Conservation (phyloP, 2,797 vertebrate species). For the Pseudochaenichthys georgianus region DNA sequence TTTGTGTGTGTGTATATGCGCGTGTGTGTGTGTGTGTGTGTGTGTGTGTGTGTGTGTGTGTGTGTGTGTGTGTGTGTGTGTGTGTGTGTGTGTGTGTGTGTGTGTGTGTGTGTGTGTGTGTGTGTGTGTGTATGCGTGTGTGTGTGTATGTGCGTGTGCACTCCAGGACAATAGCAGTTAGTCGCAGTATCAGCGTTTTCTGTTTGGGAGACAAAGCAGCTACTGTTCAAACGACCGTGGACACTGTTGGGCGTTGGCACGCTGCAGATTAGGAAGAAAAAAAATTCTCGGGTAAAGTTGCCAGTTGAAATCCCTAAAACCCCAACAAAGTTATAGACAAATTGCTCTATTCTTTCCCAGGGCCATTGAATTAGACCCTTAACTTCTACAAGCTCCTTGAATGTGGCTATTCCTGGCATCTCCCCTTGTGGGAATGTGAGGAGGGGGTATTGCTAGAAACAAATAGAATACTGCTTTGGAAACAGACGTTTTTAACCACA, state of each 20-base stretch:
- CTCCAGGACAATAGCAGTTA: conserved; percentile 79
- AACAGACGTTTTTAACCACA: not conserved
- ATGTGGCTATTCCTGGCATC: conserved; percentile 30
- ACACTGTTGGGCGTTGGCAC: conserved; percentile 57
- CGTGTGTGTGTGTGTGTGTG: too few species aligned
- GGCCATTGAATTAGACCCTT: conserved; percentile 16
- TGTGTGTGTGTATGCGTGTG: conserved; percentile 36
- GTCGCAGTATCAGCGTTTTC: conserved; percentile 82
- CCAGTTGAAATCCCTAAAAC: conserved; percentile 24
- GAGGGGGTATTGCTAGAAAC: conserved; percentile 33
- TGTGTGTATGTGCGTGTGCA: conserved; percentile 21
- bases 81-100: too few species aligned
- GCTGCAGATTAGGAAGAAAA: conserved; percentile 46
- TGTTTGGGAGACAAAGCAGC: conserved; percentile 77
- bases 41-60: not conserved
- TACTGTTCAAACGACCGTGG: conserved; percentile 74
- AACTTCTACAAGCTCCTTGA: conserved; percentile 21
- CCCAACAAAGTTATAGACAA: conserved; percentile 1
- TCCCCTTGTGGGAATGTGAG: conserved; percentile 42
- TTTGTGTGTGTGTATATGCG: too few species aligned
- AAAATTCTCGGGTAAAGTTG: conserved; percentile 14
- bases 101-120: too few species aligned
- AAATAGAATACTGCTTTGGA: conserved; percentile 20
- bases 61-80: conserved; percentile 10
- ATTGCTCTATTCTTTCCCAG: conserved; percentile 5